Conservation (phyloP, 2,797 vertebrate species). For the Microctenopoma steveboyesi region DNA sequence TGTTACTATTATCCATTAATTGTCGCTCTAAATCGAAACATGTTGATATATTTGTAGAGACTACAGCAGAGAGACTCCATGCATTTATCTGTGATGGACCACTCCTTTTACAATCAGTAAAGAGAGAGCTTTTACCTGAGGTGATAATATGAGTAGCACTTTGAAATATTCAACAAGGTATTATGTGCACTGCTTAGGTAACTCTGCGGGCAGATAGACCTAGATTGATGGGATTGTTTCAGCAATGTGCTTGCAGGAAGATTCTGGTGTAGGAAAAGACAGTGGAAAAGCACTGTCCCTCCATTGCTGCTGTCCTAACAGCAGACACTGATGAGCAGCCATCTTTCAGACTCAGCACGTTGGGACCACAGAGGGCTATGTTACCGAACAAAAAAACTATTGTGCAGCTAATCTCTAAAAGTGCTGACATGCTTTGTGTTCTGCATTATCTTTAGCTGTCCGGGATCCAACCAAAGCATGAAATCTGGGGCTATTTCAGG, state of each 20-base stretch:
- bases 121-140: constrained; percentile 48
- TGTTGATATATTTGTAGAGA: constrained; percentile 13
- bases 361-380: constrained; percentile 63
- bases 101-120: constrained; percentile 41
- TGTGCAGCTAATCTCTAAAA: constrained; percentile 80
- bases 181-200: constrained; percentile 52
- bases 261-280: constrained; percentile 29
- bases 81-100: constrained; percentile 18
- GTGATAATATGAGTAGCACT: constrained; percentile 58
- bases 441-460: constrained; percentile 77
- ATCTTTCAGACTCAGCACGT: constrained; percentile 73
- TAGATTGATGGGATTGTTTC: constrained; percentile 34
- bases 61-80: background rate
- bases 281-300: constrained; percentile 47
- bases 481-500: constrained; percentile 73
- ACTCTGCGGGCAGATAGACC: constrained; percentile 46
- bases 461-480: constrained; percentile 70
- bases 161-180: constrained; percentile 76
- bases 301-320: constrained; percentile 45
- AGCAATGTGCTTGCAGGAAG: constrained; percentile 39
- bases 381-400: constrained; percentile 79
- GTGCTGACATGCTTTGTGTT: constrained; percentile 81
- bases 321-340: constrained; percentile 47
- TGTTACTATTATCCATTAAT: constrained; percentile 17
- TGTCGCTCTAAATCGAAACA: constrained; percentile 16